A percentile compares a stretch with the other conserved stretches of the same genome.
Evolutionary conservation across 2,113 vertebrate genomes (phyloP).

Genomic region (Xenotilapia leptura): DNA sequence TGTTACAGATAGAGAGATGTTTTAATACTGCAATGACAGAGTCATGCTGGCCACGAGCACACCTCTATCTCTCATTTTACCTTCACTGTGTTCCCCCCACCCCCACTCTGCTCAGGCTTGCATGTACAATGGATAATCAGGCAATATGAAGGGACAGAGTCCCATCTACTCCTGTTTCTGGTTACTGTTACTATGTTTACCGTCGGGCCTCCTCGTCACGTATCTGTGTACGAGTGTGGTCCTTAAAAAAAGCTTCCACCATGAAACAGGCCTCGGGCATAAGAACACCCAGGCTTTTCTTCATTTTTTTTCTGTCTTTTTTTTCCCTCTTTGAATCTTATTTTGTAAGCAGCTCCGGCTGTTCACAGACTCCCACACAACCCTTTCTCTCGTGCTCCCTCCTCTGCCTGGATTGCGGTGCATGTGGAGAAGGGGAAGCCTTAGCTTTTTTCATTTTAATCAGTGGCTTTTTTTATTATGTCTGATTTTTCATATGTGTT

Average conservation of each 20-base stretch:
- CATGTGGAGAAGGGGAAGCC: not conserved
- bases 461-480: not conserved
- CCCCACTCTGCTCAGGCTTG: not conserved
- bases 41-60: not conserved
- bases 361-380: slow-evolving; percentile 37
- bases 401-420: slow-evolving; percentile 12
- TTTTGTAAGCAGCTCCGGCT: not conserved
- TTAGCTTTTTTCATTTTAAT: not conserved
- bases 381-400: not conserved
- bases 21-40: slow-evolving; percentile 28
- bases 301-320: not conserved
- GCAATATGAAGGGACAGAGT: not conserved
- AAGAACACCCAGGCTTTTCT: not conserved
- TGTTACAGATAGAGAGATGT: not conserved
- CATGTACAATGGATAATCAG: slow-evolving; percentile 4
- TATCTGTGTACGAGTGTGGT: not conserved
- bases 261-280: not conserved
- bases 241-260: slow-evolving; percentile 3
- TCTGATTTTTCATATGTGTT: slow-evolving; percentile 26
- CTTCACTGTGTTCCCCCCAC: not conserved
- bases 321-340: not conserved
- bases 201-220: not conserved
- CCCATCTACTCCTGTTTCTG: slow-evolving; percentile 36
- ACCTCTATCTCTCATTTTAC: slow-evolving; percentile 14
- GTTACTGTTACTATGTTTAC: slow-evolving; percentile 68